Percentiles rank a stretch among this genome's conserved stretches.
Conservation (phyloP, 2,797 vertebrate species). For the Acanthornis magna region DNA sequence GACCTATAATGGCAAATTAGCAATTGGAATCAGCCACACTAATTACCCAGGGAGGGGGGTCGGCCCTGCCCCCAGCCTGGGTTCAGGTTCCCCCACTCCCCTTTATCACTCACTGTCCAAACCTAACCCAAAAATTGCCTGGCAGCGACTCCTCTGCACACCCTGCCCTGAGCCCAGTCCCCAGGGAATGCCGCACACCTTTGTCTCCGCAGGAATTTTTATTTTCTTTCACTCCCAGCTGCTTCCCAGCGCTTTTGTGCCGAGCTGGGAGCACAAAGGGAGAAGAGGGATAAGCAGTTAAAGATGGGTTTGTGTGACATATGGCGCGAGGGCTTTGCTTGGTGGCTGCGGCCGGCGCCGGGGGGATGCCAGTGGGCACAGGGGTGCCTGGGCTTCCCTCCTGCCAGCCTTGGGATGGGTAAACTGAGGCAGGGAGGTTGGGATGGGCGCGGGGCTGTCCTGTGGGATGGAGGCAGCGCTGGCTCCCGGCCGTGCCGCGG, state of each 20-base stretch:
- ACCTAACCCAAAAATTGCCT: neutral
- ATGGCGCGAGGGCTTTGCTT: neutral
- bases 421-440: neutral
- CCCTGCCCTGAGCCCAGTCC: neutral
- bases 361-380: fast-evolving
- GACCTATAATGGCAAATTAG: slow-evolving; percentile 4
- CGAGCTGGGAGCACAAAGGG: neutral
- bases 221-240: neutral
- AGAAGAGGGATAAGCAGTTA: neutral
- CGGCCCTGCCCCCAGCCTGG: neutral
- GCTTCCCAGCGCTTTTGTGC: neutral
- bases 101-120: neutral
- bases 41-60: neutral
- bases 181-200: neutral
- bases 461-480: fast-evolving
- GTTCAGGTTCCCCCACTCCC: fast-evolving
- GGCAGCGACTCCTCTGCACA: fast-evolving
- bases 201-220: neutral
- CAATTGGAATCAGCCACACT: neutral
- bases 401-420: neutral
- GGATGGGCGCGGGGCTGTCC: fast-evolving
- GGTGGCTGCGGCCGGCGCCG: fast-evolving
- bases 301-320: neutral
- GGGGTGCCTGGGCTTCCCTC: neutral
- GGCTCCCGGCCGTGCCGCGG: neutral